These are phyloP conservation scores for Mormyrus lacerda DNA, from an alignment of 2,113 vertebrate genomes.

Conservation along the genomic window DNA sequence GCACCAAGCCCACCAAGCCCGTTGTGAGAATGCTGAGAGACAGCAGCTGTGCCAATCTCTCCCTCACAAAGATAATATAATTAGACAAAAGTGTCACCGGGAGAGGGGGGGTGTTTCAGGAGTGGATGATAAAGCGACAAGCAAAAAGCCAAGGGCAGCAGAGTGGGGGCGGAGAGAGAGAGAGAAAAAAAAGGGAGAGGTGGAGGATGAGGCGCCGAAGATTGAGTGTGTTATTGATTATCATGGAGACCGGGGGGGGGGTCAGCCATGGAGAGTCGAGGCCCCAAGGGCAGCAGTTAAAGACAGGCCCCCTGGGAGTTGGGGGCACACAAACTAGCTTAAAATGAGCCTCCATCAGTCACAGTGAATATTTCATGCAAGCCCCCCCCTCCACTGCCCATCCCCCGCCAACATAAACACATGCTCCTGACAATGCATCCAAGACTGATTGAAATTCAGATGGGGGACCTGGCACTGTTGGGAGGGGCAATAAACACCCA, in stretches of 20 bases:
- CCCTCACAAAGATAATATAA: conserved; percentile 52
- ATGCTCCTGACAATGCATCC: conserved; percentile 11
- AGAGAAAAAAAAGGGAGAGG: not conserved
- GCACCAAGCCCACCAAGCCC: not conserved
- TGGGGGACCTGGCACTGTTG: not conserved
- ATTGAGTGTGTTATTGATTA: conserved; percentile 51
- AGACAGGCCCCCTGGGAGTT: conserved; percentile 42
- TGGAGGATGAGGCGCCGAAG: not conserved
- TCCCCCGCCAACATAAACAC: not conserved
- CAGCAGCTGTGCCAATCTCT: too few species aligned
- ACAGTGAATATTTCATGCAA: conserved; percentile 15
- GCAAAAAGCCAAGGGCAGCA: conserved; percentile 48
- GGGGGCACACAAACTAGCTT: conserved; percentile 36
- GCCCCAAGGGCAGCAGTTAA: conserved; percentile 52
- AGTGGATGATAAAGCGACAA: conserved; percentile 56
- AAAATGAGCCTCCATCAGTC: conserved; percentile 23
- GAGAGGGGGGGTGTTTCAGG: conserved; percentile 19
- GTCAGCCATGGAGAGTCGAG: conserved; percentile 41
- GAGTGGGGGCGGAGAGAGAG: conserved; percentile 32
- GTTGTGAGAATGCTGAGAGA: not conserved
- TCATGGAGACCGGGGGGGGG: conserved; percentile 34
- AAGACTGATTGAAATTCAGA: conserved; percentile 22
- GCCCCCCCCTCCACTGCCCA: not conserved
- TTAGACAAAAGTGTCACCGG: conserved; percentile 50
- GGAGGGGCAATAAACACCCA: not conserved